These are phyloP conservation scores for Okamejei kenojei DNA, from an alignment of 2,797 vertebrate species.

Conservation along the genomic window DNA sequence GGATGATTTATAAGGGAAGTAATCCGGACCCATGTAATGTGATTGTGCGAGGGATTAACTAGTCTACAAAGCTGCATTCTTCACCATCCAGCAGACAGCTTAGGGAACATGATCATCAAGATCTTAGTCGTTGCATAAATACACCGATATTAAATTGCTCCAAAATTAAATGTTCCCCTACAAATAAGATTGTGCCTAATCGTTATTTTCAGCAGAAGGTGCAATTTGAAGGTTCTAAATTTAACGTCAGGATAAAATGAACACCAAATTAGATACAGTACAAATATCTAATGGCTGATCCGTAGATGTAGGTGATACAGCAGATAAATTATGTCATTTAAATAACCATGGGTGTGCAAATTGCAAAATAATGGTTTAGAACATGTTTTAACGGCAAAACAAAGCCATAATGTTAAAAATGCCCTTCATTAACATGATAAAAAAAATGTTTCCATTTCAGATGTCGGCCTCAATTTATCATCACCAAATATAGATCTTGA, in stretches of 20 bases:
- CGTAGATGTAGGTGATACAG: conserved; percentile 36
- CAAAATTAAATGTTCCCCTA: not conserved
- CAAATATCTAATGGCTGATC: conserved; percentile 41
- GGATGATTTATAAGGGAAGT: too few relatives aligned
- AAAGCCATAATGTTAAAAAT: conserved; percentile 43
- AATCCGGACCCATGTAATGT: too few relatives aligned
- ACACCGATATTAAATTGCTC: conserved; percentile 39
- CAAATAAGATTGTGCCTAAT: not conserved
- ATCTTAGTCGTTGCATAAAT: not conserved
- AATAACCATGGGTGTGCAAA: not conserved
- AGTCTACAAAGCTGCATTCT: too few relatives aligned
- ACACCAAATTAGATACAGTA: conserved; percentile 40
- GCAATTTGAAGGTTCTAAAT: not conserved
- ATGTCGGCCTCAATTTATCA: not conserved
- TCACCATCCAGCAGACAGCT: too few relatives aligned
- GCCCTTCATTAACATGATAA: conserved; percentile 45
- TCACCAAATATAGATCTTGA: conserved; percentile 23
- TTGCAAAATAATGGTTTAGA: not conserved
- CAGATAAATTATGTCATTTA: too few relatives aligned
- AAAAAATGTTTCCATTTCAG: conserved; percentile 24
- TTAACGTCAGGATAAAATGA: conserved; percentile 1
- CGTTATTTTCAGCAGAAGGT: not conserved
- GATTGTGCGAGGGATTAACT: too few relatives aligned
- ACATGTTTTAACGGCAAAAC: conserved; percentile 43
- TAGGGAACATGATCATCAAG: not conserved